These are phyloP conservation scores for Anastrepha ludens DNA, from an alignment of 1,140 invertebrate species.

Conservation along the genomic window DNA sequence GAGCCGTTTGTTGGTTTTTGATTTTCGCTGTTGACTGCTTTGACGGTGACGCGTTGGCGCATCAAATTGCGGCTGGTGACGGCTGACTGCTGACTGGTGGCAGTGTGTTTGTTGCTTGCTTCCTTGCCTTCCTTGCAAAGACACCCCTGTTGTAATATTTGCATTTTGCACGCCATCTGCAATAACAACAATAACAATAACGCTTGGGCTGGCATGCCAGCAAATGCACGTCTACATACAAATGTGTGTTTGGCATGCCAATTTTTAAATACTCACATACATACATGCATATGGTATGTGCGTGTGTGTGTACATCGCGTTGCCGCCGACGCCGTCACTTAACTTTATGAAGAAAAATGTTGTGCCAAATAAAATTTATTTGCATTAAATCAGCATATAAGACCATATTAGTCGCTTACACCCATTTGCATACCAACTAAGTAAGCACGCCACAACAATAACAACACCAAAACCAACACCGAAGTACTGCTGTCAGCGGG, in stretches of 20 bases:
- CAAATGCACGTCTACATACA: neutral
- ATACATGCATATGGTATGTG: neutral
- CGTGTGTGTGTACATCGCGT: neutral
- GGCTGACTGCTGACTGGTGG: neutral
- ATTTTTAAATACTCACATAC: neutral
- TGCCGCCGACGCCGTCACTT: neutral
- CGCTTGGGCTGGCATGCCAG: neutral
- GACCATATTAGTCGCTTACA: slow-evolving; percentile 47
- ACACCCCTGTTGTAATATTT: slow-evolving; percentile 32
- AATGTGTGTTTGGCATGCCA: slow-evolving; percentile 23
- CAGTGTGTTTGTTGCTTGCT: neutral
- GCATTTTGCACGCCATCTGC: slow-evolving; percentile 50
- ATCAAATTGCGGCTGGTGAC: slow-evolving; percentile 19
- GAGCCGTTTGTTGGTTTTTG: neutral
- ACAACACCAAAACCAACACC: neutral
- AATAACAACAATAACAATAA: slow-evolving; percentile 2
- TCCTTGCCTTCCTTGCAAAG: neutral
- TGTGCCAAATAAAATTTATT: slow-evolving; percentile 53
- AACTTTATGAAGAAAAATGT: slow-evolving; percentile 49
- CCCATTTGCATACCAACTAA: slow-evolving; percentile 48
- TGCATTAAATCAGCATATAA: slow-evolving; percentile 53
- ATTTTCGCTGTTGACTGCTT: neutral
- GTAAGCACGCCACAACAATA: slow-evolving; percentile 6
- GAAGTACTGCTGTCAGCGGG: neutral
- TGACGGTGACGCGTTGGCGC: slow-evolving; percentile 33